Evolutionary conservation across 23 tunicate species (phyloP).

Genomic region (Phallusia fumigata): DNA sequence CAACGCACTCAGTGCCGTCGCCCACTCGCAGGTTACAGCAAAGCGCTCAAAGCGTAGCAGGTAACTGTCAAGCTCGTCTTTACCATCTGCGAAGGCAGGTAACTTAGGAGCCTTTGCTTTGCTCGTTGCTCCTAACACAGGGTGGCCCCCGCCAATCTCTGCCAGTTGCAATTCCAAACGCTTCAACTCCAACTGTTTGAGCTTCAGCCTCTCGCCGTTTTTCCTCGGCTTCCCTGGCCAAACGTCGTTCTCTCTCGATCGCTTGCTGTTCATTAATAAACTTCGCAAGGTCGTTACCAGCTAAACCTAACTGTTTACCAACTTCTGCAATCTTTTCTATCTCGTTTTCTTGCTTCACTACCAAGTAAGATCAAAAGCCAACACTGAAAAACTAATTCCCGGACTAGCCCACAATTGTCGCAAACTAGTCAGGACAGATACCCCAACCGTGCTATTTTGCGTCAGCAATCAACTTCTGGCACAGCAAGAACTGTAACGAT

Average conservation of each 20-base stretch:
- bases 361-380: too few relatives aligned
- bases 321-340: conserved; percentile 3
- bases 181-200: neutral
- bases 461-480: neutral
- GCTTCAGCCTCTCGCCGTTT: too few relatives aligned
- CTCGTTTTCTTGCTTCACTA: conserved; percentile 1
- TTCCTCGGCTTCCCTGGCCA: too few relatives aligned
- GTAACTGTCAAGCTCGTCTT: conserved; percentile 18
- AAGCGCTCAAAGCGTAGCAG: conserved; percentile 15
- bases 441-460: neutral
- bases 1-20: conserved; percentile 20
- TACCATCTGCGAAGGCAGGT: conserved; percentile 22
- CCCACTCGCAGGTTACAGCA: conserved; percentile 14
- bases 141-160: neutral
- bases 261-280: conserved; percentile 23
- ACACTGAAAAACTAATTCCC: neutral
- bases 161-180: neutral
- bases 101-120: conserved; percentile 7
- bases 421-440: neutral
- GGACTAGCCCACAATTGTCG: conserved; percentile 11
- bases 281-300: neutral
- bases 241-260: conserved; percentile 5
- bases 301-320: conserved; percentile 6
- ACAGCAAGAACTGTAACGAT: neutral
- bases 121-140: neutral